Conservation (phyloP, 1,140 invertebrate species). For the Polypedilum pembai region DNA sequence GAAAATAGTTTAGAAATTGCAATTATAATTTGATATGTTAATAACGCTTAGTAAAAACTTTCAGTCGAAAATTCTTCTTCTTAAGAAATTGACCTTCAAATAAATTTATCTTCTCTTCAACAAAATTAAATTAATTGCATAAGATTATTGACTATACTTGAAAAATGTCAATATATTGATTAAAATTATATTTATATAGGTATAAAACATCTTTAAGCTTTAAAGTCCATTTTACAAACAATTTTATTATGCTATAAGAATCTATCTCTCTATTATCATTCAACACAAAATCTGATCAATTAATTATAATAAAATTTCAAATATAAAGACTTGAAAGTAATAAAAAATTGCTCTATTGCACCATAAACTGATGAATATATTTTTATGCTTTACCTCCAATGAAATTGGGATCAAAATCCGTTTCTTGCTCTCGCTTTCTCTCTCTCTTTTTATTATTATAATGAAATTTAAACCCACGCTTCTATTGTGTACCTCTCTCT, state of each 20-base stretch:
- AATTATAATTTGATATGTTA: too few relatives aligned
- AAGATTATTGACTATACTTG: too few relatives aligned
- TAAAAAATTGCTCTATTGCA: background rate
- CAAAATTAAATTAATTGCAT: too few relatives aligned
- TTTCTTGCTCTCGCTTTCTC: background rate
- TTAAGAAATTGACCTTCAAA: too few relatives aligned
- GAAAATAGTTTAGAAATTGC: too few relatives aligned
- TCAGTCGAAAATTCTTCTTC: too few relatives aligned
- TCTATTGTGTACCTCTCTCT: background rate
- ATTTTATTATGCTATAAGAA: background rate
- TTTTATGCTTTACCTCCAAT: background rate
- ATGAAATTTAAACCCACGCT: background rate
- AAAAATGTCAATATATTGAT: too few relatives aligned
- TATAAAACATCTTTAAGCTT: too few relatives aligned
- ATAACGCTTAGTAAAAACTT: too few relatives aligned
- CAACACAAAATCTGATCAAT: slow-evolving; percentile 3
- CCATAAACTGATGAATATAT: background rate
- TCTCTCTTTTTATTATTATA: background rate
- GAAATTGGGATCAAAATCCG: background rate
- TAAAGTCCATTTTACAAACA: background rate
- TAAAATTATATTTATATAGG: too few relatives aligned
- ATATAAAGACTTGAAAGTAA: slow-evolving; percentile 5
- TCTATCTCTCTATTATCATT: background rate
- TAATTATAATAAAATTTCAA: background rate
- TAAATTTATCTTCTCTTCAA: too few relatives aligned